Evolutionary conservation across 2,113 vertebrate genomes (phyloP), one percentile per base, ranked within the genome.

Genomic region (Gasterosteus nipponicus): DNA sequence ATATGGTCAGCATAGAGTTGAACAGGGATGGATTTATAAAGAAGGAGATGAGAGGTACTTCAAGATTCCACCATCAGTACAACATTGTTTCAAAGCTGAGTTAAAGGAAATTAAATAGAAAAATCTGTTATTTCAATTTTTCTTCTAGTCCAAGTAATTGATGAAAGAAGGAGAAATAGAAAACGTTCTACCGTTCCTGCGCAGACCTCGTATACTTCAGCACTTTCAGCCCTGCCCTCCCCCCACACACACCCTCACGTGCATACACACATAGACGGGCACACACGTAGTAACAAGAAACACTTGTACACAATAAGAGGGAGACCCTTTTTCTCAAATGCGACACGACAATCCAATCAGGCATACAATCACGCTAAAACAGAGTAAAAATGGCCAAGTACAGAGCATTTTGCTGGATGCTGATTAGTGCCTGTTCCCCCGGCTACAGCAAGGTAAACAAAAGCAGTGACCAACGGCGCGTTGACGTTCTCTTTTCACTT

Each of bases 341-440:
- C 79, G 74, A 87, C 74, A 84, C 57, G 79, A 90, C 83, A 89
- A 89, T 87, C 84, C 81, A 90, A 90, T 88, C 86, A 90, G 69
- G 87, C 85, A 85, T 91, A 85, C 80, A 91, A 90, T 91, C 88
- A 83, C 82, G 82, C 82, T 92, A 89, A 90, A 91, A 80, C 78
- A 84, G 87, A 91, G 84, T 91, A 91, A 94, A 93, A 91, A 89
- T 54, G 72, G 86, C 89, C 90, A 90, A 92, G 94, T 93, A 94
- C 86, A 87, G 87, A 91, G 85, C 89, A 70, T 92, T 91, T 93
- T 88, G 75, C 76, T 76, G 82, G 82, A 88, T 83, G 83, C 92
- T 92, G 91, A 93, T 94, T 92, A 92, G 89, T 70, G 84, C 60
- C 67, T 74, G 89, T 82, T 87, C 46, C 83, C 93, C 91, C 73